These are phyloP conservation scores for Brachyhypopomus occidentalis DNA, from an alignment of 2,113 vertebrate species.

Conservation along the genomic window DNA sequence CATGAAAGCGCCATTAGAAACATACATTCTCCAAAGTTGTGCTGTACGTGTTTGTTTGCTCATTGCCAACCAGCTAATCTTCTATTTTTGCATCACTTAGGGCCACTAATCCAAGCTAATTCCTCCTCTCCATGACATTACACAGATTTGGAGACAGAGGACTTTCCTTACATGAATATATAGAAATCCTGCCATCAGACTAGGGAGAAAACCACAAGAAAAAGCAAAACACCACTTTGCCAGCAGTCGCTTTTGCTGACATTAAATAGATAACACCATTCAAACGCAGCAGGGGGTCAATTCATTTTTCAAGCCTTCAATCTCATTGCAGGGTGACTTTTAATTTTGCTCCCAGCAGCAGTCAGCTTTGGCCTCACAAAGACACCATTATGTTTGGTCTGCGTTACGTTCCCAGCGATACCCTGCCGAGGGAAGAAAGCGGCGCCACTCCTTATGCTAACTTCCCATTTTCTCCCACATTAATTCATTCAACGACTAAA, in stretches of 20 bases:
- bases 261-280: neutral
- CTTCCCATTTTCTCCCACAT: neutral
- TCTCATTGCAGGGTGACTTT: too few relatives aligned
- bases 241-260: neutral
- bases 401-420: neutral
- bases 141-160: conserved; percentile 1
- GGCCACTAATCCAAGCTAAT: conserved; percentile 1
- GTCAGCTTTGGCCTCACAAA: neutral
- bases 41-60: neutral
- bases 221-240: too few relatives aligned
- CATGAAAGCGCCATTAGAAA: neutral
- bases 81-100: neutral
- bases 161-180: neutral
- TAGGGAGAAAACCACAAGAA: neutral
- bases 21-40: neutral
- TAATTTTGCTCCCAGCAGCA: neutral
- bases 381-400: neutral
- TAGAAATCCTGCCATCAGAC: neutral
- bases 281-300: too few relatives aligned
- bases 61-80: neutral
- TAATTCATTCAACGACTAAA: neutral
- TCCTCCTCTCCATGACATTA: neutral
- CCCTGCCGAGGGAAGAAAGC: neutral
- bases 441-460: neutral
- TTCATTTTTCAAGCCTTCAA: too few relatives aligned